phyloP scores from a whole-genome alignment of 2,113 vertebrate genomes.

The Bambusicola thoracicus region DNA sequence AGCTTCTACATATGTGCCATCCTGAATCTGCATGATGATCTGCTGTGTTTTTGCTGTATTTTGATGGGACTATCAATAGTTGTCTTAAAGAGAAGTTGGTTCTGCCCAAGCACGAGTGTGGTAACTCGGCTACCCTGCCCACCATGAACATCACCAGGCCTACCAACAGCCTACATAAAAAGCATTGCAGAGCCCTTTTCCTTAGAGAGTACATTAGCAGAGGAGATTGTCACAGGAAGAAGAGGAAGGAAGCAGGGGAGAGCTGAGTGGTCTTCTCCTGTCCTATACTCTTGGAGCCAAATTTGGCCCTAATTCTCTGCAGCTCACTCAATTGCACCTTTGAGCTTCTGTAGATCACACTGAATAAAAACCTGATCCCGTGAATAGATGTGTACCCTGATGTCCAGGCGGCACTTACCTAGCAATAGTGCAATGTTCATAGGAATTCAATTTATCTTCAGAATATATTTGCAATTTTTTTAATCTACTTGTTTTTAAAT shows the following conservation, averaged over 20 bases:
- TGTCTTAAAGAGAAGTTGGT: not conserved
- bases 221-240: not conserved
- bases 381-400: not conserved
- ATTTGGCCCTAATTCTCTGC: not conserved
- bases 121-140: not conserved
- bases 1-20: not conserved
- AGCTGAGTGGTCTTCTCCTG: not conserved
- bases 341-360: not conserved
- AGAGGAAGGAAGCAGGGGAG: not conserved
- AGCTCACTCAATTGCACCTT: not conserved
- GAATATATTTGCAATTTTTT: not conserved
- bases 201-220: not conserved
- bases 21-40: not conserved
- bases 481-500: not conserved
- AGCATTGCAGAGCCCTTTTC: rapidly evolving
- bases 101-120: not conserved
- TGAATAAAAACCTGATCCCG: not conserved
- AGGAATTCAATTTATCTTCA: not conserved
- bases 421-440: not conserved
- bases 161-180: not conserved
- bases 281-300: rapidly evolving
- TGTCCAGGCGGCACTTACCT: not conserved
- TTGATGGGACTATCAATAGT: not conserved
- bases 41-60: not conserved
- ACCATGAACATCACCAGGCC: not conserved